phyloP scores from a whole-genome alignment of 2,888 invertebrate genomes.

The Argyra leucocephala region DNA sequence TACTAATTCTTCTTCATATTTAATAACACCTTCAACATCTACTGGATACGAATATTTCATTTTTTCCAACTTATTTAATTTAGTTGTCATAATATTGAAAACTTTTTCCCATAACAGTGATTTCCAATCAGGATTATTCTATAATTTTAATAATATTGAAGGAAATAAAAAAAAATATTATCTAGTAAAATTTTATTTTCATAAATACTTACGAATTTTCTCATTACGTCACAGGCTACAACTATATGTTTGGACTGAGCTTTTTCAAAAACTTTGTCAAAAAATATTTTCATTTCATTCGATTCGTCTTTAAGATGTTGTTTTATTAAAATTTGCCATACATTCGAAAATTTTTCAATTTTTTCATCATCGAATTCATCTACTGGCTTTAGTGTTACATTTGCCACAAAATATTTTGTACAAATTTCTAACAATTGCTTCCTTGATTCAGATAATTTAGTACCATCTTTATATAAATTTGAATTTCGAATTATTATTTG shows the following conservation, averaged over 20 bases:
- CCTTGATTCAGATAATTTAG: background rate
- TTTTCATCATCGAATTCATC: slow-evolving; percentile 16
- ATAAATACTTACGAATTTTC: slow-evolving; percentile 18
- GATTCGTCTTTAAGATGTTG: slow-evolving; percentile 12
- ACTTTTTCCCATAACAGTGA: slow-evolving; percentile 44
- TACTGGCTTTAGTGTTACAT: background rate
- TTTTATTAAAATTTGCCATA: slow-evolving; percentile 17
- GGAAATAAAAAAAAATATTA: background rate
- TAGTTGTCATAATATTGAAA: slow-evolving; percentile 51
- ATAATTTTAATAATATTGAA: no score
- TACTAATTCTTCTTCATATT: slow-evolving; percentile 45
- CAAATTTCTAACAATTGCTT: background rate
- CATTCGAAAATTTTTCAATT: slow-evolving; percentile 13
- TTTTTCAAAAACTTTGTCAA: slow-evolving; percentile 17
- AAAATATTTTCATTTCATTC: slow-evolving; percentile 15
- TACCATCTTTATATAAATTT: background rate
- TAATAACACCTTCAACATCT: slow-evolving; percentile 45
- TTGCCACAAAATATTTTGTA: background rate
- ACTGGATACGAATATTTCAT: slow-evolving; percentile 40
- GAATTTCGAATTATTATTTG: background rate
- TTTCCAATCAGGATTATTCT: slow-evolving; percentile 17
- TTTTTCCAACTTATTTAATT: slow-evolving; percentile 53
- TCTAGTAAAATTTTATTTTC: no score
- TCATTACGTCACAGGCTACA: slow-evolving; percentile 18
- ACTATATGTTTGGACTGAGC: slow-evolving; percentile 19